Evolutionary conservation across 2,888 invertebrate species (phyloP).

Genomic region (Hoplodrina blanda): DNA sequence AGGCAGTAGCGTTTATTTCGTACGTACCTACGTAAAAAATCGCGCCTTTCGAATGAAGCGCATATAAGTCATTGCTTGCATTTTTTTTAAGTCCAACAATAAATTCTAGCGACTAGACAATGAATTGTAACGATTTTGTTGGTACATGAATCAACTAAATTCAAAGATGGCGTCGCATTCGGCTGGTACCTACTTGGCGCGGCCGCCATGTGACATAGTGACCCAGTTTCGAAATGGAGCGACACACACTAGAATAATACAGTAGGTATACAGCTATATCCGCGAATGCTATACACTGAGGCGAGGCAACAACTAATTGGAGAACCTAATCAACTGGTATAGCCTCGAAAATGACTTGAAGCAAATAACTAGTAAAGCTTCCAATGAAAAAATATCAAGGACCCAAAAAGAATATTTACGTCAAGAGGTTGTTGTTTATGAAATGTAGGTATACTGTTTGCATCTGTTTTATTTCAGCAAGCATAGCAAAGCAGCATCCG

Average conservation of each 20-base stretch:
- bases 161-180: slow-evolving; percentile 87
- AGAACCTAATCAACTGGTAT: slow-evolving; percentile 68
- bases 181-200: slow-evolving; percentile 80
- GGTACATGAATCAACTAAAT: slow-evolving; percentile 83
- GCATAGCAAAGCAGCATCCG: background rate
- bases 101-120: slow-evolving; percentile 50
- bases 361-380: background rate
- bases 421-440: background rate
- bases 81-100: slow-evolving; percentile 20
- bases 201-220: slow-evolving; percentile 88
- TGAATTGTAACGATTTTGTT: slow-evolving; percentile 64
- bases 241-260: slow-evolving; percentile 84
- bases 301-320: slow-evolving; percentile 71
- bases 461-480: no score
- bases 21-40: slow-evolving; percentile 51
- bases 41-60: slow-evolving; percentile 31
- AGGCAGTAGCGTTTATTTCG: slow-evolving; percentile 53
- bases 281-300: slow-evolving; percentile 72
- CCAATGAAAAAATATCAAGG: background rate
- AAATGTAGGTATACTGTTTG: background rate
- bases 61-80: slow-evolving; percentile 9
- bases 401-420: background rate
- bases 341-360: slow-evolving; percentile 49
- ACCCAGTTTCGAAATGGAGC: slow-evolving; percentile 90
- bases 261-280: slow-evolving; percentile 74